A percentile compares a stretch with the other conserved stretches of the same genome.
Evolutionary conservation across 2,113 vertebrate genomes (phyloP).

Genomic region (Fregata magnificens): DNA sequence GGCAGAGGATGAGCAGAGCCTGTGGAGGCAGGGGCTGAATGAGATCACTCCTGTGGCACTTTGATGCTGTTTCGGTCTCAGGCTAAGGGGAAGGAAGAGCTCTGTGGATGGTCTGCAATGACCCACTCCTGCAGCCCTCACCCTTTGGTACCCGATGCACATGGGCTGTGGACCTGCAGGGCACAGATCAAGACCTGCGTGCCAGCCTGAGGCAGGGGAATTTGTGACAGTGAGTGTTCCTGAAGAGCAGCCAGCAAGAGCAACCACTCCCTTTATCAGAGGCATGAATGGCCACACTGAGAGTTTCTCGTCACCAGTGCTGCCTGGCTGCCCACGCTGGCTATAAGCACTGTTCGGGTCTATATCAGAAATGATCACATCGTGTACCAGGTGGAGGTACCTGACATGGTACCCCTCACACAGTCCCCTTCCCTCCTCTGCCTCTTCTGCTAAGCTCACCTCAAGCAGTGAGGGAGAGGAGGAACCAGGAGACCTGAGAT

Average conservation of each 20-base stretch:
- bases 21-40: not conserved
- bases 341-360: not conserved
- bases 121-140: not conserved
- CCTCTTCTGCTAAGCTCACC: not conserved
- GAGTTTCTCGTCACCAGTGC: not conserved
- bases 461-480: not conserved
- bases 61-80: rapidly evolving
- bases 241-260: not conserved
- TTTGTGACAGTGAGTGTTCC: not conserved
- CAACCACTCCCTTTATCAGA: not conserved
- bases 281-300: not conserved
- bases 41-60: not conserved
- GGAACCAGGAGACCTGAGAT: not conserved
- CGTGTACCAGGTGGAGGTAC: not conserved
- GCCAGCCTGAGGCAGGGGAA: not conserved
- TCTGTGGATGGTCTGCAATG: not conserved
- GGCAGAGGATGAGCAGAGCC: not conserved
- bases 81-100: not conserved
- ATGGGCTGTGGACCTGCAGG: not conserved
- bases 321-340: not conserved
- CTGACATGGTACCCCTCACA: not conserved
- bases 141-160: rapidly evolving
- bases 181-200: not conserved
- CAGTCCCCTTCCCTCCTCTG: not conserved
- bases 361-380: not conserved